Percentiles rank a stretch among this genome's conserved stretches.
Conservation (phyloP, 2,888 invertebrate species). For the Lepidonotus clava region DNA sequence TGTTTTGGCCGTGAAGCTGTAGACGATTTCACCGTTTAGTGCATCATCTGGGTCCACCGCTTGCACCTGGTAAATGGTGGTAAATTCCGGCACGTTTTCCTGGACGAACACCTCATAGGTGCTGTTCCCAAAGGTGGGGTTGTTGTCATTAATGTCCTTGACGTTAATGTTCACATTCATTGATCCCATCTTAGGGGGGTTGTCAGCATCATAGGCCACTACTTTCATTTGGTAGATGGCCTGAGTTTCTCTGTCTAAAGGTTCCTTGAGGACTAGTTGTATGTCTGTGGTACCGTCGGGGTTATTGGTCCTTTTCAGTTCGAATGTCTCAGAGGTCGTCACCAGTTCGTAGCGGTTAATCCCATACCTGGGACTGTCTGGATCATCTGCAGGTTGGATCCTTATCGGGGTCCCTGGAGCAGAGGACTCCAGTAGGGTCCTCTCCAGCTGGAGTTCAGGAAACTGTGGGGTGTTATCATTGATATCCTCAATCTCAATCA, state of each 20-base stretch:
- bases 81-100: conserved; percentile 54
- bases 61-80: conserved; percentile 63
- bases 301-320: conserved; percentile 21
- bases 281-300: conserved; percentile 31
- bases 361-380: conserved; percentile 59
- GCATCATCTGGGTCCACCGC: conserved; percentile 68
- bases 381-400: conserved; percentile 62
- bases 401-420: conserved; percentile 57
- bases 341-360: conserved; percentile 60
- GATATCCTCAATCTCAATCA: conserved; percentile 48
- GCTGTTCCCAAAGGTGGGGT: conserved; percentile 59
- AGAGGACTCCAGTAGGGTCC: conserved; percentile 61
- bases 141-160: conserved; percentile 63
- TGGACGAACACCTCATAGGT: conserved; percentile 54
- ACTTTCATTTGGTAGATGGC: conserved; percentile 86
- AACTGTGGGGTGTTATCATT: conserved; percentile 53
- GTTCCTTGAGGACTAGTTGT: conserved; percentile 50
- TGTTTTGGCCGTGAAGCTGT: conserved; percentile 58
- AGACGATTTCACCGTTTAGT: conserved; percentile 65
- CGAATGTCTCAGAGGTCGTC: neutral
- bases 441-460: conserved; percentile 48
- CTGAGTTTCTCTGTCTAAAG: conserved; percentile 52
- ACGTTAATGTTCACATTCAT: conserved; percentile 59
- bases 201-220: conserved; percentile 82
- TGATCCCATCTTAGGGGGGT: conserved; percentile 61